Evolutionary conservation across 2,113 vertebrate genomes (phyloP), one percentile per base, ranked within the genome.

Genomic region (Peromyscus maniculatus): DNA sequence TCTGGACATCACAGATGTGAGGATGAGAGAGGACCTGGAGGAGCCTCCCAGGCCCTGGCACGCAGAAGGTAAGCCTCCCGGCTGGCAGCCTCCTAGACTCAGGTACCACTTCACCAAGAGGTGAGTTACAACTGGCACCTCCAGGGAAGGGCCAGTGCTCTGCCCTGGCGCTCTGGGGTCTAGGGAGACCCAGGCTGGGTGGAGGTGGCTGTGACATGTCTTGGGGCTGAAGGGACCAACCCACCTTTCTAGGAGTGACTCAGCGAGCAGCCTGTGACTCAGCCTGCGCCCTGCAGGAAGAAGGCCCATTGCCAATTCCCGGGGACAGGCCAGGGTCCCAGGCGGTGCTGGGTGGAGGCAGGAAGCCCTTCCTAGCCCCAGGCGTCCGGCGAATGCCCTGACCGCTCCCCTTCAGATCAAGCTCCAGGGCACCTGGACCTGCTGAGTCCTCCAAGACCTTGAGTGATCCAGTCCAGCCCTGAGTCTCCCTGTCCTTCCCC

Each of bases 281-380:
- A 97, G 90, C 82, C 74, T n/a, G 2, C n/a, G 28, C 52, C 57
- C 91, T 0, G 10, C 83, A 95, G 97, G 96, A 97, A 96, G 87
- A 71, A 62, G 57, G 74, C 94, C n/a, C 12, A 0, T 3, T 36
- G 92, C 93, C 36, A 94, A 66, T 22, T 49, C 94, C 69, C 0
- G 0, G 67, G 89, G 22, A 71, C 0, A 55, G 94, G 79, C 82
- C 36, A 28, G 97, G 95, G 96, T 94, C 97, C 87, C 67, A 33
- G 82, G 87, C 71, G 3, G 7, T 1, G 52, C 46, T 0, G 3
- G 77, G 80, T 0, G 39, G 91, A 77, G 67, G 89, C 96, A 96
- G 97, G 97, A 97, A 97, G 95, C 74, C 84, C 90, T 59, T 95
- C 97, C 93, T 71, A 64, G 33, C 22, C 39, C 62, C 57, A 39